Conservation (phyloP, 53 echinoderm and acorn worm genomes). For the Actinopyga echinites region DNA sequence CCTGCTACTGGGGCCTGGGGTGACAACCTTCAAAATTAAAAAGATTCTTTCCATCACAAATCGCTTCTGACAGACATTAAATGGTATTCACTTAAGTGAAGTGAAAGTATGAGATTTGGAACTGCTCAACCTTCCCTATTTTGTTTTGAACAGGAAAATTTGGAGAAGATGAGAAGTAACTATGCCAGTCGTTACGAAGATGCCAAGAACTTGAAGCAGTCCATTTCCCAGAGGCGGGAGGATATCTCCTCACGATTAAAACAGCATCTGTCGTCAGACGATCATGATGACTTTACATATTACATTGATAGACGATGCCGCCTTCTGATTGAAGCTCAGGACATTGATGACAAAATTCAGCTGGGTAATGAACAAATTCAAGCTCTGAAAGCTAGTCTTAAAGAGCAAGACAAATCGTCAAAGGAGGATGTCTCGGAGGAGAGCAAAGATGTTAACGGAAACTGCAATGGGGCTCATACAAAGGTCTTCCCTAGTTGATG, state of each 20-base stretch:
- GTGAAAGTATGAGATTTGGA: no score
- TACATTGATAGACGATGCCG: slow-evolving; percentile 65
- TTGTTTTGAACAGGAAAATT: slow-evolving; percentile 50
- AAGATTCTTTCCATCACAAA: no score
- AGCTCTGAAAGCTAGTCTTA: slow-evolving; percentile 75
- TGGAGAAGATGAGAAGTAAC: slow-evolving; percentile 73
- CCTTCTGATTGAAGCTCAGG: slow-evolving; percentile 74
- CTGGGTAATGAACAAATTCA: slow-evolving; percentile 90
- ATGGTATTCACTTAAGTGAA: no score
- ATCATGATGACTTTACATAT: slow-evolving; percentile 85
- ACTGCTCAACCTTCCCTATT: no score
- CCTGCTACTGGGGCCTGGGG: no score
- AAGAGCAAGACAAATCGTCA: slow-evolving; percentile 27
- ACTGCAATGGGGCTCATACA: slow-evolving; percentile 5
- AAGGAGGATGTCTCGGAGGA: background rate
- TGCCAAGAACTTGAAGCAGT: slow-evolving; percentile 87
- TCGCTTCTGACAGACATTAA: no score
- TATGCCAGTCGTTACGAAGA: slow-evolving; percentile 73
- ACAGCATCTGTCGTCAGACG: slow-evolving; percentile 61
- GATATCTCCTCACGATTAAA: slow-evolving; percentile 71
- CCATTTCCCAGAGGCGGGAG: slow-evolving; percentile 70
- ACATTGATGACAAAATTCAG: slow-evolving; percentile 80
- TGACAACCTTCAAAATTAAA: no score
- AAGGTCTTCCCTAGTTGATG: slow-evolving; percentile 20
- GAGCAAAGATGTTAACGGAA: slow-evolving; percentile 20